Base-by-base conservation (phyloP, 92 coral and sea anemone species). In the Phenganax subtilis region DNA sequence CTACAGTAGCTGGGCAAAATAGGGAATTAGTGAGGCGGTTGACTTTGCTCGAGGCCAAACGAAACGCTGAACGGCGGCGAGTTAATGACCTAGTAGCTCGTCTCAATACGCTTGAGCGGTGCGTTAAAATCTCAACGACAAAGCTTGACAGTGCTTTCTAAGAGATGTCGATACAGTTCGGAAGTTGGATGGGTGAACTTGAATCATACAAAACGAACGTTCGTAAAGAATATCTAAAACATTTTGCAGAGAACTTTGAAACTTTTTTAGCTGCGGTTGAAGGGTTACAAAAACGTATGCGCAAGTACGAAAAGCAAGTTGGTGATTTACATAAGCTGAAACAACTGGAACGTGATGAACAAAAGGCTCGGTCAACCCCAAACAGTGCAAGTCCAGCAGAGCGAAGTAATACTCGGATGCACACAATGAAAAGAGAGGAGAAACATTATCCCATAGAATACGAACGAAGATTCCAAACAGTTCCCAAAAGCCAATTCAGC, bases 401-500 rank as follows among this genome's bases (percentile, higher is more conserved):
- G 47, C 47, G 47, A 37, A 37, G 47, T 37, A 37, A 37, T 37
- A 37, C 47, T 37, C 47, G 47, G 47, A 37, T 5, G 47, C 47
- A 37, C 47, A 1, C 47, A 37, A 5, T 37, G 47, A 12, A 14
- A 17, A 0, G 15, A 0, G 67, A 61, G n/a, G 67, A 61, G 27
- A 17, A 61, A 61, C 27, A 6, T 61, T 28, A 61, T 28, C 27
- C 7, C 28, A 14, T 37, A 37, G 47, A 37, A 37, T 37, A 37
- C 47, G 47, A 37, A 6, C 27, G 25, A 61, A 20, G 20, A 61
- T 15, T 28, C 1, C 67, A 27, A 6, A 61, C 67, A 14, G 15
- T 61, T 15, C 15, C 16, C 37, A 70, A 51, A 70, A 70, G 55
- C 75, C 75, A 31, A 9, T 70, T n/a, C 75, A 70, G 75, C 75